These are phyloP conservation scores for Psix sp. DNA, from an alignment of 1,140 invertebrate species.

Conservation along the genomic window DNA sequence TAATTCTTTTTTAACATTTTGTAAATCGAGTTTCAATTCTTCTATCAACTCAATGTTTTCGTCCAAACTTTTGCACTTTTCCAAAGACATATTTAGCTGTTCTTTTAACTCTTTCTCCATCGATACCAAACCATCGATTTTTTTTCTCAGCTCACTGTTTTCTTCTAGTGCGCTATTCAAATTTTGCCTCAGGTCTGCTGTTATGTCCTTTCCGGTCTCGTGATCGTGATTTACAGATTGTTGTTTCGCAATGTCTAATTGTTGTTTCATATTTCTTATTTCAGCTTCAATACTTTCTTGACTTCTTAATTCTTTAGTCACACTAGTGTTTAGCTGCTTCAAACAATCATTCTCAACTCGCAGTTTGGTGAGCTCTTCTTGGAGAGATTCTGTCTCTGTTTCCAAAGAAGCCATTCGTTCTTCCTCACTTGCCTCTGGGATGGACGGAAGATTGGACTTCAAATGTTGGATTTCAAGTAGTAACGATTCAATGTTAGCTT, in stretches of 20 bases:
- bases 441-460: slow-evolving; percentile 70
- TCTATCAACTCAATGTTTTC: slow-evolving; percentile 65
- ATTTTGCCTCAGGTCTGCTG: slow-evolving; percentile 53
- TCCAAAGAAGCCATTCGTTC: slow-evolving; percentile 69
- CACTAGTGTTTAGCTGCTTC: slow-evolving; percentile 75
- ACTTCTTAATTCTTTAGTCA: slow-evolving; percentile 64
- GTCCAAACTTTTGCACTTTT: slow-evolving; percentile 63
- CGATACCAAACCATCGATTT: slow-evolving; percentile 59
- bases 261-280: slow-evolving; percentile 59
- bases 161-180: slow-evolving; percentile 63
- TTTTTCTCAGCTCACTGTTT: slow-evolving; percentile 62
- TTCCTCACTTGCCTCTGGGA: slow-evolving; percentile 74
- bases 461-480: slow-evolving; percentile 66
- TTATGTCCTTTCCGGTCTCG: slow-evolving; percentile 51
- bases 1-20: slow-evolving; percentile 62
- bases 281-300: slow-evolving; percentile 64
- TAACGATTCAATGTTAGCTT: slow-evolving; percentile 69
- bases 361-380: slow-evolving; percentile 69
- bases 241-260: slow-evolving; percentile 60
- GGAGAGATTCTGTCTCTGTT: slow-evolving; percentile 69
- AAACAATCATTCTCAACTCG: slow-evolving; percentile 78
- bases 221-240: slow-evolving; percentile 55
- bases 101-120: slow-evolving; percentile 60
- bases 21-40: slow-evolving; percentile 63
- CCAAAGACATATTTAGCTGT: slow-evolving; percentile 59